Conservation (phyloP, 2,113 vertebrate species). For the Camelus bactrianus region DNA sequence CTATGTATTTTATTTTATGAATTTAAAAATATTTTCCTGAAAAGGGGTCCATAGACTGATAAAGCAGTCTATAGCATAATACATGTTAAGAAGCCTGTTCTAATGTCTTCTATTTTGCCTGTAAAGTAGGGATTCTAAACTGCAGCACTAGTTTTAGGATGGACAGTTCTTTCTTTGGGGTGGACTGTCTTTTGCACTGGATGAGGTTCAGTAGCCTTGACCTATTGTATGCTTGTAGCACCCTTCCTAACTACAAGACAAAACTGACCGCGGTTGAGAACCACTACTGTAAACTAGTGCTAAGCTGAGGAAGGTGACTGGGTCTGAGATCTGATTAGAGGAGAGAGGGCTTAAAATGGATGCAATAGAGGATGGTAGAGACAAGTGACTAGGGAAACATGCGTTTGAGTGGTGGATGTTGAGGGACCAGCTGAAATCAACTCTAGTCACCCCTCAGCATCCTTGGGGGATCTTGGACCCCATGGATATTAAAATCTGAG, state of each 20-base stretch:
- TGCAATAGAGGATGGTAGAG: background rate
- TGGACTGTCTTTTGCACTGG: background rate
- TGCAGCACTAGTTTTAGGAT: background rate
- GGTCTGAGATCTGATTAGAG: background rate
- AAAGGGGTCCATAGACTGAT: background rate
- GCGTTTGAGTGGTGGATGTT: background rate
- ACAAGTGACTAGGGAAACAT: background rate
- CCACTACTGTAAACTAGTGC: background rate
- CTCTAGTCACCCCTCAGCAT: background rate
- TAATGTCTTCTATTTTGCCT: background rate
- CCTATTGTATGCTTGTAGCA: too few relatives aligned
- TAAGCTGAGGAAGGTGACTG: background rate
- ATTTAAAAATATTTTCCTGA: background rate
- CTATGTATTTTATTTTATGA: background rate
- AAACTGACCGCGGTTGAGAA: background rate
- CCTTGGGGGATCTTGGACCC: background rate
- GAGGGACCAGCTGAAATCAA: background rate
- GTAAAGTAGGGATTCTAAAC: background rate
- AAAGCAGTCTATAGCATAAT: background rate
- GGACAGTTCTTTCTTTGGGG: background rate
- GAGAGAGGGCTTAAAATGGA: background rate
- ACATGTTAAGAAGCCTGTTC: background rate
- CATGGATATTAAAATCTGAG: background rate
- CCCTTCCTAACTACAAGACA: background rate
- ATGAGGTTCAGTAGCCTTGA: background rate